A percentile compares a stretch with the other conserved stretches of the same genome.
phyloP scores from a whole-genome alignment of 2,888 invertebrate species.

The Drosophila yooni region DNA sequence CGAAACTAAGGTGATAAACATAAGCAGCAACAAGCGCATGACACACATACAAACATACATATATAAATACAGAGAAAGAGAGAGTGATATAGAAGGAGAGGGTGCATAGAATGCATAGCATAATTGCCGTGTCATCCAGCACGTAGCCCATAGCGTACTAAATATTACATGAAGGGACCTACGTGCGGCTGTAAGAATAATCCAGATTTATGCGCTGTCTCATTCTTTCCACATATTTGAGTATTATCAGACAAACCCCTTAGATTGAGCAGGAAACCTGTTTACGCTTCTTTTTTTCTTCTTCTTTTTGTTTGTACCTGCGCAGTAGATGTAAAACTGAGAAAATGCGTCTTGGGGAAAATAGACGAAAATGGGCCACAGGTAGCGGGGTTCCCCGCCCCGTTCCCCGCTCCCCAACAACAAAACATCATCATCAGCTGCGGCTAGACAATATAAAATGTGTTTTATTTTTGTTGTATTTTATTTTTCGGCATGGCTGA shows the following conservation, averaged over 20 bases:
- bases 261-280: slow-evolving; percentile 41
- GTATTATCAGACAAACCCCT: slow-evolving; percentile 50
- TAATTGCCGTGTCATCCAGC: slow-evolving; percentile 67
- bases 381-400: slow-evolving; percentile 16
- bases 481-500: slow-evolving; percentile 58
- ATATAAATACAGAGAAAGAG: background rate
- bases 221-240: background rate
- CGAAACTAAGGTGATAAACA: slow-evolving; percentile 46
- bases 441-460: slow-evolving; percentile 17
- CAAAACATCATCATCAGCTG: background rate
- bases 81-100: background rate
- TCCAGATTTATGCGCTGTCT: slow-evolving; percentile 7
- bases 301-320: slow-evolving; percentile 60
- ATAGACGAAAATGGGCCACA: slow-evolving; percentile 13
- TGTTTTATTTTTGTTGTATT: slow-evolving; percentile 8
- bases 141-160: slow-evolving; percentile 61
- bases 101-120: background rate
- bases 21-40: slow-evolving; percentile 6
- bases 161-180: slow-evolving; percentile 38
- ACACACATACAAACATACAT: slow-evolving; percentile 18
- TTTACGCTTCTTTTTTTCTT: slow-evolving; percentile 34
- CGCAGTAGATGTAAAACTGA: slow-evolving; percentile 45
- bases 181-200: slow-evolving; percentile 56
- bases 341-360: slow-evolving; percentile 68
- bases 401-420: background rate